phyloP scores from a whole-genome alignment of 2,797 vertebrate genomes.

The Malurus splendens region DNA sequence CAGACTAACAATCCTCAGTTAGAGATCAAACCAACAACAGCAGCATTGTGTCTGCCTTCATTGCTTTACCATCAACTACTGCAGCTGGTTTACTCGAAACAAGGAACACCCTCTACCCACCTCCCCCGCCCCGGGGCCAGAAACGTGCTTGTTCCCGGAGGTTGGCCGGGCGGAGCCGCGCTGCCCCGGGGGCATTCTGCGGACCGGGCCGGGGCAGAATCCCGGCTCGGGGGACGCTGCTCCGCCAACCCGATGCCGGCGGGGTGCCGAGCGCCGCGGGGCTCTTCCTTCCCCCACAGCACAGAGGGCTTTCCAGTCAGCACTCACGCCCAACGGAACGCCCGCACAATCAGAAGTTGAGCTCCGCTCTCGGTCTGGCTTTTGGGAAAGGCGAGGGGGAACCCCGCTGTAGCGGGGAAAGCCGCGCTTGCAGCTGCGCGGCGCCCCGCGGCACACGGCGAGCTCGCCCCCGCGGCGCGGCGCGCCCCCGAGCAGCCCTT shows the following conservation, averaged over 20 bases:
- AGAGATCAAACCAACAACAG: slow-evolving; percentile 87
- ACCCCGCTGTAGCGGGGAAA: background rate
- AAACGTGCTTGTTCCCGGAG: slow-evolving; percentile 36
- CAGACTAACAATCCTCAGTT: slow-evolving; percentile 83
- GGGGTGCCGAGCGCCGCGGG: background rate
- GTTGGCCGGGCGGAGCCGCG: slow-evolving; percentile 8
- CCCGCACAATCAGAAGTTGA: background rate
- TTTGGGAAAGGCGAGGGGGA: background rate
- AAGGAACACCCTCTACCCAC: slow-evolving; percentile 59
- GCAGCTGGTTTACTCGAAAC: slow-evolving; percentile 79
- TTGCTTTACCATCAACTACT: slow-evolving; percentile 80
- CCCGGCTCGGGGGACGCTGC: background rate
- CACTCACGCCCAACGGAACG: background rate
- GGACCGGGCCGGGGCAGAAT: background rate
- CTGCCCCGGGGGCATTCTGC: background rate
- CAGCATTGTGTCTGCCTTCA: slow-evolving; percentile 83
- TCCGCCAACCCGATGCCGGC: background rate
- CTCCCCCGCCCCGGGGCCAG: slow-evolving; percentile 30
- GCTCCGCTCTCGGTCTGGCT: background rate
- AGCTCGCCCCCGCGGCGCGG: background rate
- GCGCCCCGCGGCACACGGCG: background rate
- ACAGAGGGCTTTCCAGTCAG: background rate
- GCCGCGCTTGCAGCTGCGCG: background rate
- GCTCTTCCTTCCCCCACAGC: background rate
- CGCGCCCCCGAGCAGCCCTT: background rate